Evolutionary conservation across 2,797 vertebrate genomes (phyloP).

Genomic region (Sorex maritimensis): DNA sequence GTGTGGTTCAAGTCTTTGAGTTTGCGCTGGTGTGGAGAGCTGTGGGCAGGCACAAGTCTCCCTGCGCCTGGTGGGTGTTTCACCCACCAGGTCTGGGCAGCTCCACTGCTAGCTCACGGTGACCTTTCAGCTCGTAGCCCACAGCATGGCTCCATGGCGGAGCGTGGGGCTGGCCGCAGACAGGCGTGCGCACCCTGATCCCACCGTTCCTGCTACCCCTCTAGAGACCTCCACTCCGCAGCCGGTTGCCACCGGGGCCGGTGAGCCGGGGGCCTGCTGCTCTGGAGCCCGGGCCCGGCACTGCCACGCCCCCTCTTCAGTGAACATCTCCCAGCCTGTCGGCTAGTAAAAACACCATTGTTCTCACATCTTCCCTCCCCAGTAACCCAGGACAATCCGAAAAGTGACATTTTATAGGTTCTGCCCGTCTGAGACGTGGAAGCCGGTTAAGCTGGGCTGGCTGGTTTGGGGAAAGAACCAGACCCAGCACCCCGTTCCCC

Average conservation of each 20-base stretch:
- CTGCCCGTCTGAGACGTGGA: slow-evolving; percentile 33
- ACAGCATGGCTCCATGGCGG: background rate
- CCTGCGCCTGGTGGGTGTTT: background rate
- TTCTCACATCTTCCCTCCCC: slow-evolving; percentile 40
- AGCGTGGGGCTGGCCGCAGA: too few relatives aligned
- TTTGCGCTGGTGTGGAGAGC: background rate
- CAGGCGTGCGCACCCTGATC: too few relatives aligned
- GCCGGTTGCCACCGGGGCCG: background rate
- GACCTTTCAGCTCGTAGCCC: background rate
- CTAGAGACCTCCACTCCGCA: background rate
- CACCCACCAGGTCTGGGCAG: slow-evolving; percentile 36
- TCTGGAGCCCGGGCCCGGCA: background rate
- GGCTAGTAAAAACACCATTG: slow-evolving; percentile 25
- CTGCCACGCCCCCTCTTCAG: slow-evolving; percentile 1
- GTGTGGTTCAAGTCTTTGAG: background rate
- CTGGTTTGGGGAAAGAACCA: background rate
- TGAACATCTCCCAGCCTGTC: slow-evolving; percentile 13
- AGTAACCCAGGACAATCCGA: slow-evolving; percentile 47
- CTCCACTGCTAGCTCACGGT: background rate
- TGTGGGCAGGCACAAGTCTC: background rate
- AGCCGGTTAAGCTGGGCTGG: background rate
- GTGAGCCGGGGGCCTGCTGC: background rate
- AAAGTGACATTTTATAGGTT: slow-evolving; percentile 52
- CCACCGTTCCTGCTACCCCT: background rate
- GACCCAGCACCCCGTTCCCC: slow-evolving; percentile 6